Evolutionary conservation across 2,113 vertebrate genomes (phyloP).

Genomic region (Rhizomys pruinosus): DNA sequence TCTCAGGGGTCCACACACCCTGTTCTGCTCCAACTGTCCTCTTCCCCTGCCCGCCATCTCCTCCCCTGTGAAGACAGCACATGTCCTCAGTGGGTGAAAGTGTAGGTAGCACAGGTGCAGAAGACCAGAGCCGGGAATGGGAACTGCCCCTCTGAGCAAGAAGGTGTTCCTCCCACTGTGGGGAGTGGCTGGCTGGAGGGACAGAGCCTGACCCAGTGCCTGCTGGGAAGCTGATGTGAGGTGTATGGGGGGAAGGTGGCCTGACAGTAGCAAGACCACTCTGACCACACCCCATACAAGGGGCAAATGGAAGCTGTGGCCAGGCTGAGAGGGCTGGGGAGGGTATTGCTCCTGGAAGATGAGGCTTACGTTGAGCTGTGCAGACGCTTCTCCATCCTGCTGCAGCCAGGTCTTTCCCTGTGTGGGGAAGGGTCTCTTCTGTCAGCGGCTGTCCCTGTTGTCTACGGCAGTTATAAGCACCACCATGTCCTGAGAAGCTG

Average conservation of each 20-base stretch:
- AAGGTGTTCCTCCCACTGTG: not conserved
- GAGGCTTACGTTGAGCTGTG: too few relatives aligned
- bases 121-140: not conserved
- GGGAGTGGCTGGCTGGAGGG: not conserved
- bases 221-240: not conserved
- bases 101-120: not conserved
- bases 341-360: not conserved
- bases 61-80: not conserved
- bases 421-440: not conserved
- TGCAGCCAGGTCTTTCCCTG: not conserved
- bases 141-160: not conserved
- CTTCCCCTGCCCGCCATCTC: not conserved
- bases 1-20: not conserved
- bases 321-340: not conserved
- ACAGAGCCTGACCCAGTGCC: not conserved
- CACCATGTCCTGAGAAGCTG: not conserved
- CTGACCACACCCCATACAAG: not conserved
- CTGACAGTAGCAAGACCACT: not conserved
- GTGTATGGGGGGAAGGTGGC: accelerated
- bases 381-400: not conserved
- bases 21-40: not conserved
- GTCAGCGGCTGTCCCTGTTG: not conserved
- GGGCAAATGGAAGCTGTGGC: not conserved
- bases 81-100: not conserved
- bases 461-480: not conserved